These are phyloP conservation scores for Circaetus gallicus DNA, from an alignment of 2,113 vertebrate genomes.

Conservation along the genomic window DNA sequence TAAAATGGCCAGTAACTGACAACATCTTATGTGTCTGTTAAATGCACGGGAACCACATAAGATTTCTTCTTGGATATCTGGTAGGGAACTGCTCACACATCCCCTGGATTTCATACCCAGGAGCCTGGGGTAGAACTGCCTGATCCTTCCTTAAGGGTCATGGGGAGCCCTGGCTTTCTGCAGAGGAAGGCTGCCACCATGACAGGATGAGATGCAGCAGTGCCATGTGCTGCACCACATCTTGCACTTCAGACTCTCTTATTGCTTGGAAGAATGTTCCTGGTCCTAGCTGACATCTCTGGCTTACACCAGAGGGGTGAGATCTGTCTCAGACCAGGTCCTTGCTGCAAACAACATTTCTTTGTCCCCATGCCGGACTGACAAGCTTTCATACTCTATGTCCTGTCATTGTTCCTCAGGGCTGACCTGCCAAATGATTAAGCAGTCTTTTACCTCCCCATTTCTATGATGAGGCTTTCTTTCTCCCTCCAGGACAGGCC, in stretches of 20 bases:
- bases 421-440: not conserved
- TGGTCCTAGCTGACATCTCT: not conserved
- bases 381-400: not conserved
- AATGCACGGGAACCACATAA: not conserved
- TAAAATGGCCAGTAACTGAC: not conserved
- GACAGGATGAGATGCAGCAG: not conserved
- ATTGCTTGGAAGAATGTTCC: not conserved
- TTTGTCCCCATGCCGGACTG: not conserved
- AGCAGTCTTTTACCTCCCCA: not conserved
- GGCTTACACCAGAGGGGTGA: not conserved
- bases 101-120: not conserved
- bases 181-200: not conserved
- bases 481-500: not conserved
- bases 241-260: not conserved
- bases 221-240: not conserved
- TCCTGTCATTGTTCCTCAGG: not conserved
- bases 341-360: not conserved
- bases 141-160: not conserved
- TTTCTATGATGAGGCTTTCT: not conserved
- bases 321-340: not conserved
- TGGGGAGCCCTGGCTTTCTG: not conserved
- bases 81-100: not conserved
- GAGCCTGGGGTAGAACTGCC: not conserved
- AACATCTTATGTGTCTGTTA: accelerated
- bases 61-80: not conserved